These are phyloP conservation scores for Cheilosia variabilis DNA, from an alignment of 2,888 invertebrate genomes.

Conservation along the genomic window DNA sequence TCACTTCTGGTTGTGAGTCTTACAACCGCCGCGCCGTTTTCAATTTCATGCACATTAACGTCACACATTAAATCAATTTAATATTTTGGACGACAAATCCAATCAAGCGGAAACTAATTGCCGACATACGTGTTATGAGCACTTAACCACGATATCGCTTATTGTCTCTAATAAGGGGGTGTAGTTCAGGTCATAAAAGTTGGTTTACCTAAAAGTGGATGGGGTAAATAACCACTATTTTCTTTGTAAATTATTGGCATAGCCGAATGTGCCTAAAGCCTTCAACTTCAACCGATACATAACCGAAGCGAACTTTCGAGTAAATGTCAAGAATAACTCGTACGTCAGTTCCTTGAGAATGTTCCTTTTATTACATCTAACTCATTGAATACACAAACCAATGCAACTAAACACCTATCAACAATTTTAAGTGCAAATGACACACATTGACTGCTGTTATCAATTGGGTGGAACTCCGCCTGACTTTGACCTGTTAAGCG, in stretches of 20 bases:
- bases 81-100: too few relatives aligned
- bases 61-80: neutral
- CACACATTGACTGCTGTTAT: constrained; percentile 24
- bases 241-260: too few relatives aligned
- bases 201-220: neutral
- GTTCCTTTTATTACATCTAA: neutral
- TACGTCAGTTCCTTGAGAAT: too few relatives aligned
- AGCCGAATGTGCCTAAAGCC: too few relatives aligned
- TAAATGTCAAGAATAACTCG: too few relatives aligned
- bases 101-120: too few relatives aligned
- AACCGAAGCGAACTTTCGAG: too few relatives aligned
- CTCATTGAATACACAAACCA: neutral
- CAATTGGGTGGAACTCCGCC: constrained; percentile 28
- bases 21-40: too few relatives aligned
- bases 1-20: too few relatives aligned
- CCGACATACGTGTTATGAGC: neutral
- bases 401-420: neutral
- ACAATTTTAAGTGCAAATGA: constrained; percentile 10
- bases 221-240: too few relatives aligned
- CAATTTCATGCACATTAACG: too few relatives aligned
- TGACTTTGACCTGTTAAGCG: constrained; percentile 29
- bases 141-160: neutral
- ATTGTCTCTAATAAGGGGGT: neutral
- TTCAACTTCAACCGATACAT: too few relatives aligned
- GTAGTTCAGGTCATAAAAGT: neutral